phyloP scores from a whole-genome alignment of 2,888 invertebrate species.

The Melanchra persicariae region DNA sequence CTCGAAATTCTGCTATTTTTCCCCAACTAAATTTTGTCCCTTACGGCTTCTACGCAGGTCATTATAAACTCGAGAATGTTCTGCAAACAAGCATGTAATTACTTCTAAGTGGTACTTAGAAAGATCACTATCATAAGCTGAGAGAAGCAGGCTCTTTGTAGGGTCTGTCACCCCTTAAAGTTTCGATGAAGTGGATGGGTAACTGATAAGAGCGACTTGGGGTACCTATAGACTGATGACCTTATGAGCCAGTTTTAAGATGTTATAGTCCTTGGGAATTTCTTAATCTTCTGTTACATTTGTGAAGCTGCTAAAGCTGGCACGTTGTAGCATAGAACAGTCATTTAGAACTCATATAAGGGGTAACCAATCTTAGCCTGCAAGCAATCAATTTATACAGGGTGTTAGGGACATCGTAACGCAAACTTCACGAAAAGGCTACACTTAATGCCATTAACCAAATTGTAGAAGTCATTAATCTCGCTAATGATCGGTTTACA shows the following conservation, averaged over 20 bases:
- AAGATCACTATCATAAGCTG: conserved; percentile 48
- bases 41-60: conserved; percentile 6
- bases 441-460: too few species aligned
- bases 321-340: too few species aligned
- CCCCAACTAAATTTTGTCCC: conserved; percentile 26
- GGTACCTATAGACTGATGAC: neutral
- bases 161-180: conserved; percentile 23
- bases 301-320: neutral
- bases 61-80: conserved; percentile 38
- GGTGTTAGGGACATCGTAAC: too few species aligned
- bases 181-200: conserved; percentile 37
- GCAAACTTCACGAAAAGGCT: too few species aligned
- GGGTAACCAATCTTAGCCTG: too few species aligned
- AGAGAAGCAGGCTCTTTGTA: conserved; percentile 36
- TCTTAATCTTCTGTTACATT: neutral
- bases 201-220: conserved; percentile 28
- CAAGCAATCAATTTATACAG: too few species aligned
- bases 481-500: too few species aligned
- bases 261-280: neutral
- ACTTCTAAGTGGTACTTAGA: conserved; percentile 22
- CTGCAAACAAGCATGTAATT: conserved; percentile 30
- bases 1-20: conserved; percentile 34
- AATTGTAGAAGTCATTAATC: too few species aligned
- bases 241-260: neutral
- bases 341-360: too few species aligned